Evolutionary conservation across 2,888 invertebrate species (phyloP).

Genomic region (Hoplodrina ambigua): DNA sequence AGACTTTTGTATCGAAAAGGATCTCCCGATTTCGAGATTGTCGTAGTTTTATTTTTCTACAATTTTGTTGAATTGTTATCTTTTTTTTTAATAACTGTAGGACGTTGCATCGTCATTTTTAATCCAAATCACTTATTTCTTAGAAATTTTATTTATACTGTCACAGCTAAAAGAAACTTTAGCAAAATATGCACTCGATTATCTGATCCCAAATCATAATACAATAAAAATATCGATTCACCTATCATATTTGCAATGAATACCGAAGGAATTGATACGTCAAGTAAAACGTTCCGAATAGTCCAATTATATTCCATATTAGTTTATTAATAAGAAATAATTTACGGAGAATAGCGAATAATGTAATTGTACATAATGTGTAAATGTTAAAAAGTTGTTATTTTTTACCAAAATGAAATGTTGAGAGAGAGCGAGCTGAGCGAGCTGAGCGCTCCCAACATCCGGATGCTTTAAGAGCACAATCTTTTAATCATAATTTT

Average conservation of each 20-base stretch:
- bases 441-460: constrained; percentile 53
- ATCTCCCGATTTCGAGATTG: no score
- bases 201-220: not conserved
- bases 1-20: no score
- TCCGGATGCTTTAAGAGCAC: constrained; percentile 67
- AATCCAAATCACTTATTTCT: no score
- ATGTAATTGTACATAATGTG: constrained; percentile 67
- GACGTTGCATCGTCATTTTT: no score
- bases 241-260: constrained; percentile 27
- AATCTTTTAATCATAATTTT: constrained; percentile 67
- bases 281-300: constrained; percentile 47
- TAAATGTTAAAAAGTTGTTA: constrained; percentile 67
- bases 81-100: no score
- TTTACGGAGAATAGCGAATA: constrained; percentile 55
- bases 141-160: no score
- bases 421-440: constrained; percentile 47
- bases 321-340: constrained; percentile 53
- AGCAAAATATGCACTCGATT: no score
- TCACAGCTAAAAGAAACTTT: no score
- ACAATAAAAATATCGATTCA: constrained; percentile 13
- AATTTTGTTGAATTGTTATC: no score
- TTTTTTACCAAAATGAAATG: constrained; percentile 74
- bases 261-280: constrained; percentile 47
- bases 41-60: no score
- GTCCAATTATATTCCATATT: constrained; percentile 60